Evolutionary conservation across 1,140 invertebrate species (phyloP), one percentile per base, ranked within the genome.

Genomic region (Protaetia brevitarsis): DNA sequence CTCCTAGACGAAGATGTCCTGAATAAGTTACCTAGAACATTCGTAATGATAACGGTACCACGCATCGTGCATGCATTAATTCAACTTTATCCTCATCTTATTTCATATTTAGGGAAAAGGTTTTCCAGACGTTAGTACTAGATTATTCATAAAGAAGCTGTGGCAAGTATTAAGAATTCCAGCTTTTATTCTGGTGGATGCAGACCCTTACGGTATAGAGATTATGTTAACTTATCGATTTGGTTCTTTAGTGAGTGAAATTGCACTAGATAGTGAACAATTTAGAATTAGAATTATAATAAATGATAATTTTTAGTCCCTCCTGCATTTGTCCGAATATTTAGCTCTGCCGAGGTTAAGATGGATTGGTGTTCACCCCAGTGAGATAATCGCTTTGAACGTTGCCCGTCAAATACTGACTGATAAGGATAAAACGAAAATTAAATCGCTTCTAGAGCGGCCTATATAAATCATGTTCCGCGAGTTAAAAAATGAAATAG

Each of bases 141-240:
- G 95, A 51, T 82, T 89, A 69, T 83, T 98, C 51, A 78, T 97
- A 0, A 85, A 87, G 63, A 82, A 85, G 27, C 74, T 98, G 0
- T 87, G 85, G 65, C 77, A 81, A 6, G 81, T 84, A 51, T 79
- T 92, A 31, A 71, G 83, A 3, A 76, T 97, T 31, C 92, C 91
- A 1, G 85, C 90, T 13, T 87, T 95, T 69, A 86, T 86, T 37
- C 76, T 98, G 7, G 89, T 95, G 0, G 96, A 98, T 81, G 90
- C 89, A 0, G 94, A 98, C 85, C 93, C 95, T 2, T 89, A 93
- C 78, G 96, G 96, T 4, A 87, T 95, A 59, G 91, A 93, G 71
- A 96, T 97, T 29, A 89, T 94, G 82, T 86, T 89, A 45, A 85
- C 86, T 1, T 96, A 96, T 76, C 88, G 89, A 80, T 94, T 86